phyloP scores from a whole-genome alignment of 2,797 vertebrate species.

The Microhierax caerulescens region DNA sequence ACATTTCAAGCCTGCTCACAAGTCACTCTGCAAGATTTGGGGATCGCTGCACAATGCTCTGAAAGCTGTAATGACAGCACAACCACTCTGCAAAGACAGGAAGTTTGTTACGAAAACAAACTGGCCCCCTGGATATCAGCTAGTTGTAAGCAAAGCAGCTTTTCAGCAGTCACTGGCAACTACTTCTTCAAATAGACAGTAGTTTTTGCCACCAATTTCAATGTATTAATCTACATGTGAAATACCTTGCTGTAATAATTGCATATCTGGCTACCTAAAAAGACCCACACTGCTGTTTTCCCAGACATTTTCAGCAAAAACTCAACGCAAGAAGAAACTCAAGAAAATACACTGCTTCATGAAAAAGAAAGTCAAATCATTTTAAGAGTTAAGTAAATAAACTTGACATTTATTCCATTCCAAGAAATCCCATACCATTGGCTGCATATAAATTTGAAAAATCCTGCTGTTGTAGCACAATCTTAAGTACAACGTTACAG shows the following conservation, averaged over 20 bases:
- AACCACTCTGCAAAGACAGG: constrained; percentile 69
- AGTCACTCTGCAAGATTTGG: constrained; percentile 41
- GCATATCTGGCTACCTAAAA: background rate
- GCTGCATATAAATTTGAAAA: constrained; percentile 43
- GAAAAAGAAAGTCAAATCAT: constrained; percentile 56
- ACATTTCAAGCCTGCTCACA: constrained; percentile 48
- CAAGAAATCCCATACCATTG: constrained; percentile 50
- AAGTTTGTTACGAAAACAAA: constrained; percentile 72
- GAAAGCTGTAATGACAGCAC: constrained; percentile 67
- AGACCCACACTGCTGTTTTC: background rate
- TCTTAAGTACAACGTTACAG: background rate
- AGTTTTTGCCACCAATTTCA: background rate
- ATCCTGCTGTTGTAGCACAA: constrained; percentile 9
- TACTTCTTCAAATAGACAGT: background rate
- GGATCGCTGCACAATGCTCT: constrained; percentile 55
- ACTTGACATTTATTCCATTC: constrained; percentile 59
- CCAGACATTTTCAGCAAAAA: background rate
- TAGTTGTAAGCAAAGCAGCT: constrained; percentile 42
- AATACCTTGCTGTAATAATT: background rate
- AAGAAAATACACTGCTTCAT: background rate
- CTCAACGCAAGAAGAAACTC: background rate
- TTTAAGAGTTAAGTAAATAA: constrained; percentile 67
- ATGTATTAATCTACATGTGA: background rate
- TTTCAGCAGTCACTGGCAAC: constrained; percentile 40
- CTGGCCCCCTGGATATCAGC: constrained; percentile 68